Evolutionary conservation across 2,797 vertebrate genomes (phyloP).

Genomic region (Alca torda): DNA sequence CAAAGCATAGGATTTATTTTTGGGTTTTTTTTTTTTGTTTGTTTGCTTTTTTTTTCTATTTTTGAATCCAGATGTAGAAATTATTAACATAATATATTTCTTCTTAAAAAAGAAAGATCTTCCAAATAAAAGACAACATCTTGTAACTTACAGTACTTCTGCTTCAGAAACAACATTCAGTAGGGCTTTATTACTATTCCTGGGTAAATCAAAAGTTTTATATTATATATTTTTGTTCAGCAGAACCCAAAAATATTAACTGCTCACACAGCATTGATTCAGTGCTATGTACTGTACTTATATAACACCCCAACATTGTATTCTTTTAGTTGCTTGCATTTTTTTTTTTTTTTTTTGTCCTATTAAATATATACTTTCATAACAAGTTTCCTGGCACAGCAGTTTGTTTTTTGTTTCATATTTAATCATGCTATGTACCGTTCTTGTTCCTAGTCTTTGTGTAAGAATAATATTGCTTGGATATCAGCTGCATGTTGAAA

Average conservation of each 20-base stretch:
- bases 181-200: not conserved
- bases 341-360: not conserved
- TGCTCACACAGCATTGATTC: not conserved
- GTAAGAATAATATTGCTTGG: not conserved
- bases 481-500: not conserved
- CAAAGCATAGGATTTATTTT: not conserved
- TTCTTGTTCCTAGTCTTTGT: not conserved
- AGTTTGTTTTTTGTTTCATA: not conserved
- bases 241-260: not conserved
- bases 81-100: not conserved
- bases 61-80: not conserved
- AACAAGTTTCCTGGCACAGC: not conserved
- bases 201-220: not conserved
- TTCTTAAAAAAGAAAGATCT: not conserved
- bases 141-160: not conserved
- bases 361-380: not conserved
- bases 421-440: not conserved
- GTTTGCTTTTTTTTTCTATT: not conserved
- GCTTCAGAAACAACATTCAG: not conserved
- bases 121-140: not conserved
- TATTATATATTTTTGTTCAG: not conserved
- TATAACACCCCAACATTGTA: fast-evolving
- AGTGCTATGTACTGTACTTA: not conserved
- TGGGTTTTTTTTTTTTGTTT: not conserved
- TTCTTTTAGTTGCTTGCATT: not conserved